Evolutionary conservation across 1,140 invertebrate genomes (phyloP), one percentile per base, ranked within the genome.

Genomic region (Platyscapa corneri): DNA sequence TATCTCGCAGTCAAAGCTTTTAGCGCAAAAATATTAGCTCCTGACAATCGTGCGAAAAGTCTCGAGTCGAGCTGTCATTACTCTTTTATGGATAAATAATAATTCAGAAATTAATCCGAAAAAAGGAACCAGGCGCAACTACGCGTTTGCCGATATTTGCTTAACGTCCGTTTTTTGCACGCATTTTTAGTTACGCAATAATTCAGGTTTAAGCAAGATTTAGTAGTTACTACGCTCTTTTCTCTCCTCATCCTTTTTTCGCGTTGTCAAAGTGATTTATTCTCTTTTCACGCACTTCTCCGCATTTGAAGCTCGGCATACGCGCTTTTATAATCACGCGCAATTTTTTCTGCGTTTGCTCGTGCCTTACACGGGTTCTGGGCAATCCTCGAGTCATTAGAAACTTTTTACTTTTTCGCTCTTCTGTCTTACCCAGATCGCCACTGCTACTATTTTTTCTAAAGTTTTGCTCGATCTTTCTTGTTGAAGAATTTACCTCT

Each of bases 131-230:
- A 12, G 5, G 12, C 12, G 12, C 42, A 12, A 46, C 12, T 7
- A 12, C 12, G 5, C 5, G 12, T 46, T 46, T 46, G 12, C 12
- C 12, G 49, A 18, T 14, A 20, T 53, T 16, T 53, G 2, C 49
- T 20, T 53, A 53, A 10, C 56, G 27, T 23, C 23, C 27, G 20
- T 70, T 70, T 3, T 34, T 37, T 20, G 37, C 37, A 30, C 12
- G 3, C 20, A 20, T 70, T 23, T 20, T 74, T 39, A 39, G 1
- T 12, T 49, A 39, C 0, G 65, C 32, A 72, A 82, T 82, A 75
- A 82, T 72, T 85, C 53, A 85, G 67, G 76, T 81, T 75, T 85
- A 84, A 84, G 77, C 34, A 64, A 84, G 65, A 84, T 74, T 30
- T 84, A 79, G 46, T 32, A 56, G 75, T 60, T 53, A 39, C 30